These are phyloP conservation scores for Lepus europaeus DNA, from an alignment of 2,113 vertebrate species.

Conservation along the genomic window DNA sequence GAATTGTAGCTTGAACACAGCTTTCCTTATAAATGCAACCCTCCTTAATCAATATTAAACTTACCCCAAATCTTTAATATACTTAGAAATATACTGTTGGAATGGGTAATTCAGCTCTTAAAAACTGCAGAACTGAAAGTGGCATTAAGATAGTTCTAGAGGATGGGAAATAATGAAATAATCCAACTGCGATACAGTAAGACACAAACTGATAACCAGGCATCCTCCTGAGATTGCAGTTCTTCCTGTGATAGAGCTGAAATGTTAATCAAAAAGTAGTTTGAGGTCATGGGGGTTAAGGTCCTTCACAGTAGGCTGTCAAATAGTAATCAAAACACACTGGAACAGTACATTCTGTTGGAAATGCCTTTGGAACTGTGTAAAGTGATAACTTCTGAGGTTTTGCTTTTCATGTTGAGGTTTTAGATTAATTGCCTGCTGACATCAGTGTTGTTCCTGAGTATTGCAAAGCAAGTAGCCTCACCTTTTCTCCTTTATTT, in stretches of 20 bases:
- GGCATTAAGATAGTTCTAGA: constrained; percentile 49
- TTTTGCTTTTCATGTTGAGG: constrained; percentile 44
- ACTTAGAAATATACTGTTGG: neutral
- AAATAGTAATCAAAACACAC: constrained; percentile 54
- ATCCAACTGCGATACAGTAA: constrained; percentile 54
- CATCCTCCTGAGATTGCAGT: constrained; percentile 49
- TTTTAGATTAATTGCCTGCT: constrained; percentile 54
- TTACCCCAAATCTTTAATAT: constrained; percentile 28
- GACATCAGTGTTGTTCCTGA: constrained; percentile 44
- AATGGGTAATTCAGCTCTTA: constrained; percentile 32
- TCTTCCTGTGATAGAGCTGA: constrained; percentile 51
- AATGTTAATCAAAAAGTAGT: constrained; percentile 74
- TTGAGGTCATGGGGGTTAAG: constrained; percentile 43
- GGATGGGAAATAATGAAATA: constrained; percentile 59
- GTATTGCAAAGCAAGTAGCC: neutral
- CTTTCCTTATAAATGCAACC: neutral
- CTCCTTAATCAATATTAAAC: constrained; percentile 2
- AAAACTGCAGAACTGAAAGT: constrained; percentile 33
- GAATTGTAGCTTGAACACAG: neutral
- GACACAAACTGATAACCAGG: constrained; percentile 57
- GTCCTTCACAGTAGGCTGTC: neutral
- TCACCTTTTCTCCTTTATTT: constrained; percentile 40
- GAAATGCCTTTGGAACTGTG: constrained; percentile 34
- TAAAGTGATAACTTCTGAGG: constrained; percentile 31
- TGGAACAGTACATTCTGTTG: constrained; percentile 32